Base-by-base conservation (phyloP, 2,797 vertebrate species). In the Synanceia verrucosa region DNA sequence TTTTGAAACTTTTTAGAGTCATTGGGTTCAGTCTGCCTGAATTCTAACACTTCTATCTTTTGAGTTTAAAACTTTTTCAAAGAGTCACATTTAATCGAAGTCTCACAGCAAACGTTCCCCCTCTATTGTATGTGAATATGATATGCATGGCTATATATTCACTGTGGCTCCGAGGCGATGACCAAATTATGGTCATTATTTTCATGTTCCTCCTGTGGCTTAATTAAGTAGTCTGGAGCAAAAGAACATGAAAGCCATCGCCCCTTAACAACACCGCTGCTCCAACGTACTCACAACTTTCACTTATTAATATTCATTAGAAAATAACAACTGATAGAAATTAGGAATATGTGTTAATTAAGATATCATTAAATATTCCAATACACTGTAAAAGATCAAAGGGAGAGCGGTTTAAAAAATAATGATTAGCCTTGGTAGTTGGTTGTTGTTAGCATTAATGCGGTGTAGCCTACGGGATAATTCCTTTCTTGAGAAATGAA, bases 401-500 rank as follows among this genome's bases (percentile, higher is more conserved):
- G 61, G 64, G 16, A 19, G 39, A 12, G 3, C n/a, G 3, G 33
- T 31, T 23, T 11, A 29, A 48, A 19, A 44, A 59, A 29, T 18
- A 50, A 60, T 18, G n/a, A 43, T 52, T 19, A 43, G 14, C 24
- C 5, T 46, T 26, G 29, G 46, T 59, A 60, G 37, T 31, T 28
- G 9, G 39, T 43, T 43, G 39, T n/a, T 2, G 4, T 28, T 13
- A 36, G 34, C 31, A 36, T 34, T 37, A 9, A 29, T 37, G 46
- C 28, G 37, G n/a, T n/a, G 34, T 12, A 9, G 16, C 16, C n/a
- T 23, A 16, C 41, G 33, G 29, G 50, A 65, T 14, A 57, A 47
- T 61, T 59, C 34, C 29, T 58, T 14, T 76, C 36, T 31, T 53
- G 34, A 33, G 21, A 52, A 24, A 11, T 14, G 68, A 72, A 72